Conservation (phyloP, 2,888 invertebrate genomes). For the Yponomeuta cagnagella region DNA sequence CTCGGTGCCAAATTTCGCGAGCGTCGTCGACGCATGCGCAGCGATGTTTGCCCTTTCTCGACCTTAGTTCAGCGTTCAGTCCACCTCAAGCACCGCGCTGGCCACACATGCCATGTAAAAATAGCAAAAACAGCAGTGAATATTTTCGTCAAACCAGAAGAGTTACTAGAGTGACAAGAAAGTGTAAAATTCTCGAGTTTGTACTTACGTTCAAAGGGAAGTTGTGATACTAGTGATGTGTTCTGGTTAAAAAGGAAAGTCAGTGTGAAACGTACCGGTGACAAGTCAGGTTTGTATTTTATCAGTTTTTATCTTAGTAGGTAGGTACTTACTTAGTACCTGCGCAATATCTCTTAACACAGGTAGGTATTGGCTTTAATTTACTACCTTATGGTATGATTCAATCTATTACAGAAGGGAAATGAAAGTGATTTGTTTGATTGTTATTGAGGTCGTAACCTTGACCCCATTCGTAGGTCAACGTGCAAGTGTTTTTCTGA, state of each 20-base stretch:
- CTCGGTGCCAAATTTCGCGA: background rate
- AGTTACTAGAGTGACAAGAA: background rate
- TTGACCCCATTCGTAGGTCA: constrained; percentile 32
- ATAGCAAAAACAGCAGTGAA: constrained; percentile 21
- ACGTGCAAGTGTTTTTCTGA: constrained; percentile 20
- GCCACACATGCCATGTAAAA: constrained; percentile 50
- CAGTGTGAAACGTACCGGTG: constrained; percentile 20
- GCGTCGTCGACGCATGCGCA: constrained; percentile 56
- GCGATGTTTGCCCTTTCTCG: constrained; percentile 59
- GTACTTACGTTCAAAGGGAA: too few species aligned
- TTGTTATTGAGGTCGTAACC: constrained; percentile 26
- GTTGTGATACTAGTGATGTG: constrained; percentile 33
- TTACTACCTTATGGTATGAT: too few species aligned
- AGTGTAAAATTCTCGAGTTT: too few species aligned
- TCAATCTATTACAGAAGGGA: background rate
- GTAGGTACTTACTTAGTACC: too few species aligned
- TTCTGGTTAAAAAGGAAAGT: constrained; percentile 17
- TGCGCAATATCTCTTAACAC: too few species aligned
- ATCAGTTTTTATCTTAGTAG: constrained; percentile 10
- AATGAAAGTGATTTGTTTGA: constrained; percentile 11
- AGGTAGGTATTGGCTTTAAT: too few species aligned
- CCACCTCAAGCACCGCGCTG: constrained; percentile 57
- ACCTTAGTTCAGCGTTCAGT: constrained; percentile 52
- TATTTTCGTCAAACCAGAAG: background rate
- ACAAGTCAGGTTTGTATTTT: constrained; percentile 35